These are phyloP conservation scores for Tympanoctomys barrerae DNA, from an alignment of 2,797 vertebrate species.

Conservation along the genomic window DNA sequence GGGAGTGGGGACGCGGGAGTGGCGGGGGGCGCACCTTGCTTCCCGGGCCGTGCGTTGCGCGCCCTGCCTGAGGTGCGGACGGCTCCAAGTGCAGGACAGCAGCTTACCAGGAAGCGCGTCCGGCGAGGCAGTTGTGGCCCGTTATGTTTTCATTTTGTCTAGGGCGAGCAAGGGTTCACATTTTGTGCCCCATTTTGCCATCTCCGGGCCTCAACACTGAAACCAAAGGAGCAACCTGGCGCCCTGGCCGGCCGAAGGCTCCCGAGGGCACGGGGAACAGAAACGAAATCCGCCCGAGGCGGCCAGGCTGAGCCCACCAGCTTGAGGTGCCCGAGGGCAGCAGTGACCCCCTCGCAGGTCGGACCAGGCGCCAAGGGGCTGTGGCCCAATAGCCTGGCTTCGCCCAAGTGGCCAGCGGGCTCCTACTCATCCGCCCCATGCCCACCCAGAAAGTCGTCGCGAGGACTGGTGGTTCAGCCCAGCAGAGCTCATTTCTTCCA, in stretches of 20 bases:
- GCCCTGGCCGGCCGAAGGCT: not conserved
- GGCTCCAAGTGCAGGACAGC: not conserved
- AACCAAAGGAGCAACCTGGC: constrained; percentile 5
- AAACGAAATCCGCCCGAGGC: not conserved
- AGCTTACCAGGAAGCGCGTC: not conserved
- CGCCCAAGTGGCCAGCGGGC: not conserved
- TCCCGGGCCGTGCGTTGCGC: not conserved
- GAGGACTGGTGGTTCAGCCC: not conserved
- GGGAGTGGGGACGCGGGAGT: not conserved
- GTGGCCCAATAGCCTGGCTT: not conserved
- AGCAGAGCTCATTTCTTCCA: not conserved
- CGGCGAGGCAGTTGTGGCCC: constrained; percentile 10
- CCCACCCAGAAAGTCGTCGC: not conserved
- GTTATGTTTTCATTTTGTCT: constrained; percentile 53
- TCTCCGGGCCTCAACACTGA: not conserved
- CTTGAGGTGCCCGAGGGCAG: not conserved
- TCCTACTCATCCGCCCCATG: not conserved
- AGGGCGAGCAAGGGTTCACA: constrained; percentile 36
- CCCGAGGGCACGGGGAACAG: not conserved
- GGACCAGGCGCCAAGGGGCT: not conserved
- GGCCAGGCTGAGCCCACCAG: not conserved
- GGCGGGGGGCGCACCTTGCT: not conserved
- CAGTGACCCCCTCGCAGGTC: not conserved
- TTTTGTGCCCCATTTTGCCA: constrained; percentile 12
- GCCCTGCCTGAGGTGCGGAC: too few relatives aligned